Evolutionary conservation across 2,797 vertebrate species (phyloP), one percentile per base, ranked within the genome.

Genomic region (Argya squamiceps): DNA sequence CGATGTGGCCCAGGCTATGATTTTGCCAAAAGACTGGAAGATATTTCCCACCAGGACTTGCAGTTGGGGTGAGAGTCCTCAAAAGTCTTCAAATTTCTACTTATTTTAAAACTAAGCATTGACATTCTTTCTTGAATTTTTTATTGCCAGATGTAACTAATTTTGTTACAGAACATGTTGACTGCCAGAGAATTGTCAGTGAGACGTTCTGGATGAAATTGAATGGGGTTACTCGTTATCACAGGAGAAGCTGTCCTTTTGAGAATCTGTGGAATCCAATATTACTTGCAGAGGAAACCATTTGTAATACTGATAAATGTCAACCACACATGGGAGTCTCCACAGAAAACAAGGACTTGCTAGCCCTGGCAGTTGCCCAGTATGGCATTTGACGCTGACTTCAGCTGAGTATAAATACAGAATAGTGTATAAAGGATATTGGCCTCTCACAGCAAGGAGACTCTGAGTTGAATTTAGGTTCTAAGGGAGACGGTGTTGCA

Each of bases 311-410:
- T 88, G 69, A 90, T 47, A 93, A 94, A 88, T 81, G 39, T 86
- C 2, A 5, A 55, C 24, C 18, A 59, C 62, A 50, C 18, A 16
- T 52, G 39, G 46, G 49, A 81, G 24, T 88, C 67, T 95, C 62
- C 26, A 43, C 46, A 71, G 65, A 89, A 95, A 90, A 88, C 34
- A 94, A 64, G 58, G 65, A 71, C 43, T 78, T 92, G 55, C 32
- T 81, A 90, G 23, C 30, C 37, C 47, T 77, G 79, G 73, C 43
- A 50, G 27, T 53, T 88, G 15, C 43, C 46, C 73, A 83, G 2
- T 70, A 47, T 9, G 24, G 58, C 71, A 85, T 77, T 88, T 85
- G 73, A 91, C 34, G 39, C 60, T 59, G 37, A 85, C 27, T 80
- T 91, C 58, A 93, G 46, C 32, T 36, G 43, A 70, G 32, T 58